phyloP scores from a whole-genome alignment of 2,113 vertebrate genomes.

The Riparia riparia region DNA sequence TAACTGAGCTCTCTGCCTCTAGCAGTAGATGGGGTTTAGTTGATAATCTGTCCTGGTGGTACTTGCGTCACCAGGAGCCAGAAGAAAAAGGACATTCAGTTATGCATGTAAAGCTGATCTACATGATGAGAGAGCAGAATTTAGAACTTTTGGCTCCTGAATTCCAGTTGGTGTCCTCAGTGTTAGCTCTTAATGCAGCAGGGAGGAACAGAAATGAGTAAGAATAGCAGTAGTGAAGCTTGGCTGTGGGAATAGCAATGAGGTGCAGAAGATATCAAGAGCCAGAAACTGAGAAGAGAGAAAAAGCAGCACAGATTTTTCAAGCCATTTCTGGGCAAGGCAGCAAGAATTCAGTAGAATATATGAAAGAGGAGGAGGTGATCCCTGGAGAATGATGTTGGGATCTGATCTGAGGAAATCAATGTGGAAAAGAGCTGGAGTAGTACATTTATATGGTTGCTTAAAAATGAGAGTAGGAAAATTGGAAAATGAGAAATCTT shows the following conservation, averaged over 20 bases:
- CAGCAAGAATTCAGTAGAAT: background rate
- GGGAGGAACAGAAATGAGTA: background rate
- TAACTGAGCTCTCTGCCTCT: background rate
- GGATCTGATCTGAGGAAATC: constrained; percentile 3
- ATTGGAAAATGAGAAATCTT: background rate
- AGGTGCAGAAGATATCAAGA: background rate
- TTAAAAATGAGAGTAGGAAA: background rate
- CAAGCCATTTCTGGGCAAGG: background rate
- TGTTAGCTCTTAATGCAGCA: background rate
- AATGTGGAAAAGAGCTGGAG: background rate
- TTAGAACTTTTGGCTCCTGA: background rate
- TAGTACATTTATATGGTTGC: background rate
- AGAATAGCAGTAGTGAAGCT: background rate
- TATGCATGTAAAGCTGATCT: background rate
- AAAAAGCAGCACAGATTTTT: constrained; percentile 3
- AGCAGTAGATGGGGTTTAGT: background rate
- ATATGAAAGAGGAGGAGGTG: background rate
- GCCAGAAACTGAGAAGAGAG: background rate
- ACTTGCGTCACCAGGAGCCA: background rate
- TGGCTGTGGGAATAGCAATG: background rate
- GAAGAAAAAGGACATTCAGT: background rate
- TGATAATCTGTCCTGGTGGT: background rate
- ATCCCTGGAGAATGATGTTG: background rate
- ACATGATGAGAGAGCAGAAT: background rate
- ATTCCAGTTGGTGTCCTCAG: background rate